Conservation (phyloP, 2,113 vertebrate species). For the Sphyrna mokarran region DNA sequence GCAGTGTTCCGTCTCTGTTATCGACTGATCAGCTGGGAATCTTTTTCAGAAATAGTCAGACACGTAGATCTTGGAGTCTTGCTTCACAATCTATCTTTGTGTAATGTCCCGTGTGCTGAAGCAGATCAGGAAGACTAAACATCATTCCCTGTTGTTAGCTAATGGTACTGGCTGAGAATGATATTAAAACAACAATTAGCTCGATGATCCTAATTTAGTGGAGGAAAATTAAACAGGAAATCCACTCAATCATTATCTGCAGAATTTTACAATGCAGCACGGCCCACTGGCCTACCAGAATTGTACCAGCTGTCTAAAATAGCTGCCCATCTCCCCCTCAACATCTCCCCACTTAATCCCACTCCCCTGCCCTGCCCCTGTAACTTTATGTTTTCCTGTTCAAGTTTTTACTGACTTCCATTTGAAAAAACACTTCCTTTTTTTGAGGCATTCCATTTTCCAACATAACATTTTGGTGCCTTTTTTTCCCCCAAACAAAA, state of each 20-base stretch:
- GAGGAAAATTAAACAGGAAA: background rate
- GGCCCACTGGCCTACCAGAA: background rate
- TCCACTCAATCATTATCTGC: background rate
- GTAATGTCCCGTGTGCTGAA: background rate
- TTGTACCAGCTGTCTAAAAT: background rate
- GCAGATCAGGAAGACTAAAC: background rate
- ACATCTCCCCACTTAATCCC: background rate
- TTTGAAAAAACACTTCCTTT: background rate
- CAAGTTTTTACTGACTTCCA: background rate
- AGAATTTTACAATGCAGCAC: background rate
- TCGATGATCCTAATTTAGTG: background rate
- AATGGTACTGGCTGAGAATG: background rate
- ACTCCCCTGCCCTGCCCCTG: background rate
- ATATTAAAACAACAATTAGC: background rate
- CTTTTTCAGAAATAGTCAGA: background rate
- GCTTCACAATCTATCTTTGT: background rate
- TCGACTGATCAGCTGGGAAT: background rate
- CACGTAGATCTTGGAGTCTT: background rate
- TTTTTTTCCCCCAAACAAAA: background rate
- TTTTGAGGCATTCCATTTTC: background rate
- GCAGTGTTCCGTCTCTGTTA: background rate
- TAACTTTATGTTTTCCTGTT: background rate
- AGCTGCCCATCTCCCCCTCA: background rate
- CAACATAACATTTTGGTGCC: background rate
- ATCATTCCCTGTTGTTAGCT: background rate